Evolutionary conservation across 2,113 vertebrate species (phyloP), one percentile per base, ranked within the genome.

Genomic region (Oncorhynchus nerka): DNA sequence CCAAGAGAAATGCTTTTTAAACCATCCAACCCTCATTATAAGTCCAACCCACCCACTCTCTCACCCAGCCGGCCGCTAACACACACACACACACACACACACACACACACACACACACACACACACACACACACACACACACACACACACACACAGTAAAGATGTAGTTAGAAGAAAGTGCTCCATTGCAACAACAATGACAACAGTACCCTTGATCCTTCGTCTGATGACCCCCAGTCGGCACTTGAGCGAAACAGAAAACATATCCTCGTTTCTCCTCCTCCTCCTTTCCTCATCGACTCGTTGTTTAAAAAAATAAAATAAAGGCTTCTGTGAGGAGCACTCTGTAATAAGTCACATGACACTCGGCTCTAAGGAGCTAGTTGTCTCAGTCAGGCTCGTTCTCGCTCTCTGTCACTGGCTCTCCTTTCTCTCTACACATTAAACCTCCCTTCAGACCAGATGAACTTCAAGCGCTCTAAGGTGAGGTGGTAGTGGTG

Each of bases 211-310:
- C 95, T 95, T 96, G 81, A 81, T 94, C 83, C 92, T 90, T 59
- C 91, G 94, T 89, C 92, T 95, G 93, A 96, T 92, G 92, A 97
- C 93, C 90, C 96, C 95, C 70, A 97, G 92, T 77, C 94, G 95
- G 86, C 96, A 97, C 94, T 95, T 96, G 73, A 97, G 93, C 28
- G 95, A 96, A 82, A 97, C 93, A 9, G 96, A 94, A 74, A 97
- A 96, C 96, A 97, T 97, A 91, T 90, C 90, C 87, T 86, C 51
- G 34, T 78, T 76, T 68, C 30, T 59, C 81, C 84, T 72, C 87
- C 75, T 81, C 87, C 76, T 81, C 86, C 64, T 84, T 85, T 90
- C 79, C 75, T 86, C 84, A 83, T 86, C 81, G 77, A 89, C 84
- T 89, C 87, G 91, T 91, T 81, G 84, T 85, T 87, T 71, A 77